Evolutionary conservation across 2,797 vertebrate genomes (phyloP), one percentile per base, ranked within the genome.

Genomic region (Neosilurus hyrtlii): DNA sequence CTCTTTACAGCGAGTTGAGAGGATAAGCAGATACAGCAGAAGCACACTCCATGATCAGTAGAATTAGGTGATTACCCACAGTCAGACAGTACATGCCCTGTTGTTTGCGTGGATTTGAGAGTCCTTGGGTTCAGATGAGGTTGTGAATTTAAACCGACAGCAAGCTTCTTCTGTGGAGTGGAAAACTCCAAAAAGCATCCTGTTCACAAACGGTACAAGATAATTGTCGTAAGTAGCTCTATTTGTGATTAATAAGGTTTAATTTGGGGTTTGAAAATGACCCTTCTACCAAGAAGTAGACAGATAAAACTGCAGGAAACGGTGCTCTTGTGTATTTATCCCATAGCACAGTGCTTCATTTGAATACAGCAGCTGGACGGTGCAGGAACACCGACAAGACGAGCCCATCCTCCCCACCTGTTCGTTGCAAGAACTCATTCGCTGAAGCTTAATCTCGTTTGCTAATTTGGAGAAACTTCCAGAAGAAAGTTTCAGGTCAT

Each of bases 401-500:
- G 4, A 77, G 15, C 65, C 24, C 18, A 1, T 70, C 66, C 43
- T 79, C 20, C 59, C 26, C 81, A 85, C 70, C 84, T 84, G 82
- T 52, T 86, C 73, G 24, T 63, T 59, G 52, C 79, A 24, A 65
- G 43, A 77, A 66, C 62, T 80, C 66, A 37, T 62, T 18, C 61
- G 67, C 30, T 26, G 67, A 6, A 43, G 24, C 73, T 54, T 61
- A 57, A 78, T 66, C 79, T 81, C 49, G 12, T 83, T 80, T 72
- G 82, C 76, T 87, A 83, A 79, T 9, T 18, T 5, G 5, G 6
- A 57, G 16, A 57, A 74, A 57, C 82, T 84, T 86, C 65, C 9
- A 0, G 54, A 82, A 63, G 74, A 59, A 88, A 88, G 77, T 89
- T 89, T 65, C 30, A 26, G 57, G 37, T 59, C 67, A 37, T 30